Base-by-base conservation (phyloP, 2,113 vertebrate species). In the Colistium nudipinnis region DNA sequence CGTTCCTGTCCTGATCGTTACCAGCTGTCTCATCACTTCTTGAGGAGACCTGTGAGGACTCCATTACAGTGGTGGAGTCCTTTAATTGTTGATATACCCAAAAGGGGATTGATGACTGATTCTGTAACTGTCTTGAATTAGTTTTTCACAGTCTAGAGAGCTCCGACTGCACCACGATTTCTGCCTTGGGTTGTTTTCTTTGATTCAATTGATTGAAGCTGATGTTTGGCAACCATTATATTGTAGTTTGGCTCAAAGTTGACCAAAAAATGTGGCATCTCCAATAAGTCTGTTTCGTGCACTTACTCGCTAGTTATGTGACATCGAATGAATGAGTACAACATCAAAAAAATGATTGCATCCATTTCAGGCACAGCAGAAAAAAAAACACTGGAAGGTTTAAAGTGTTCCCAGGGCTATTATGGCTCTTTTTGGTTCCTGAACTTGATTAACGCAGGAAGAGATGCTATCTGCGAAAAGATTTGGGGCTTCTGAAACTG, bases 401-500 rank as follows among this genome's bases (percentile, higher is more conserved):
- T 17, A n/a, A n/a, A 59, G 54, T 56, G 71, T 85, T 80, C 67
- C 76, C 49, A 57, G 63, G 57, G 61, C 20, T 25, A 2, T 51
- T 82, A 60, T 27, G 64, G 27, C 62, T 75, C 43, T 60, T 27
- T 5, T 49, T 61, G 61, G 51, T 64, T 61, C 79, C 72, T 80
- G 63, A 84, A 74, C 70, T 86, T 30, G 84, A 88, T 89, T 89
- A 88, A 78, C 78, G 62, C 85, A 88, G 84, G 89, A 90, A 90
- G 83, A 89, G 88, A 92, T 92, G 36, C 2, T 80, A 91, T 92
- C 83, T 62, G 53, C 51, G 48, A 87, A 87, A 90, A 86, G 81
- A 78, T 81, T 51, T 31, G 78, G 66, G 78, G 66, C 83, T 60
- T 78, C 80, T 83, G 70, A 81, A 82, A 73, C 56, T 12, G 52